These are phyloP conservation scores for Coecobrya sp. DNA, from an alignment of 2,888 invertebrate genomes.

Conservation along the genomic window DNA sequence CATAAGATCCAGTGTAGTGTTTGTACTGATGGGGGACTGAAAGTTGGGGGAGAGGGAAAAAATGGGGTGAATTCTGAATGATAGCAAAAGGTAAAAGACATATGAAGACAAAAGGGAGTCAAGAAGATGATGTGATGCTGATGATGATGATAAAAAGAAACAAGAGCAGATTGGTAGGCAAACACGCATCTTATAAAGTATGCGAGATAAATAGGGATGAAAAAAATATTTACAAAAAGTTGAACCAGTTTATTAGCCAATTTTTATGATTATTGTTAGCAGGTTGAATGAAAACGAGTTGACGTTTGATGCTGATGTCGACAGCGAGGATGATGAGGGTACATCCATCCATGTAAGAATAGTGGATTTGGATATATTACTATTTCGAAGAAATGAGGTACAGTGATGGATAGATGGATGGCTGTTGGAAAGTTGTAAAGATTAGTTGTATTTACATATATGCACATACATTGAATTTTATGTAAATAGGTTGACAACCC, in stretches of 20 bases:
- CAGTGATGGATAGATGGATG: not conserved
- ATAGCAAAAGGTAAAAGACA: too few species aligned
- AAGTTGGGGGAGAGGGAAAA: slow-evolving; percentile 29
- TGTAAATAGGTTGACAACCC: not conserved
- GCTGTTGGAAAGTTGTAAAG: not conserved
- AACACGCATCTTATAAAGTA: not conserved
- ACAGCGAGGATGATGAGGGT: slow-evolving; percentile 15
- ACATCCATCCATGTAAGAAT: not conserved
- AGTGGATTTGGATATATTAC: not conserved
- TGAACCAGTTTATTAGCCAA: slow-evolving; percentile 78
- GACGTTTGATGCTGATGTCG: slow-evolving; percentile 64
- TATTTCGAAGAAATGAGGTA: not conserved
- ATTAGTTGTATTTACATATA: slow-evolving; percentile 4
- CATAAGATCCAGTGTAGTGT: not conserved
- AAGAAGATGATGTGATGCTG: not conserved
- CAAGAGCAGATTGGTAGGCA: not conserved
- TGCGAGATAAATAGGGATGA: slow-evolving; percentile 32
- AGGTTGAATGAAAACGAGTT: slow-evolving; percentile 74
- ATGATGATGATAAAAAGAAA: slow-evolving; percentile 12
- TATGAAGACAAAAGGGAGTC: slow-evolving; percentile 20
- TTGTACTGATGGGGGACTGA: not conserved
- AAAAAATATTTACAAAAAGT: slow-evolving; percentile 12
- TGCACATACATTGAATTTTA: not conserved
- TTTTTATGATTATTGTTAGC: slow-evolving; percentile 75
- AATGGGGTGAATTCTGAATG: slow-evolving; percentile 33